Base-by-base conservation (phyloP, 1,140 invertebrate species). In the Neoseiulus cucumeris region DNA sequence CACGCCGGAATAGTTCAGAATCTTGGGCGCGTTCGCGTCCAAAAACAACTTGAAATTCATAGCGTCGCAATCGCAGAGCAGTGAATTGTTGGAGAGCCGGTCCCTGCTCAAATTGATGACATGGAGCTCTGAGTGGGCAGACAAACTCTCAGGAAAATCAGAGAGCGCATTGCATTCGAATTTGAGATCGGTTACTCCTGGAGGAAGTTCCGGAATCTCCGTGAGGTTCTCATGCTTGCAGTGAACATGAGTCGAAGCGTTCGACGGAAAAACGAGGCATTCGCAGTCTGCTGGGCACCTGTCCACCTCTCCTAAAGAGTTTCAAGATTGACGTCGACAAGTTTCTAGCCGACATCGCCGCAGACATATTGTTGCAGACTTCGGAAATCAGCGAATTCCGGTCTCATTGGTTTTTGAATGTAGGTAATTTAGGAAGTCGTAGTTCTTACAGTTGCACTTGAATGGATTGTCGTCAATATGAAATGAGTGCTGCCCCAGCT, bases 11-110 rank as follows among this genome's bases (percentile, higher is more conserved):
- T 12, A 83, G 72, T 1, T 76, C 67, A 7, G 66, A 29, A 69
- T 42, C 17, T 33, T 41, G 33, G 2, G 7, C 4, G 41, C 64
- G 68, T 69, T 59, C 51, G 17, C 25, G 22, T 29, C 25, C 4
- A 59, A 9, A 7, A 30, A 41, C 41, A 51, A 42, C 22, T 83
- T 72, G n/a, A 84, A 76, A 9, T 76, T 72, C 9, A 70, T 72
- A 0, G 79, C 72, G 0, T 78, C 71, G 71, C 85, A 87, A 39
- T 80, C 76, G 71, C 85, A 87, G 1, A 47, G 45, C 78, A 82
- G 84, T 0, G 81, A 81, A 74, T 87, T 87, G 4, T 75, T 71
- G 18, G 80, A 75, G 0, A 87, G 33, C 9, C 9, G 33, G 9
- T 39, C 9, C 4, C 9, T 4, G 4, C 9, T 39, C 9, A 39